Evolutionary conservation across 2,888 invertebrate genomes (phyloP), one percentile per base, ranked within the genome.

Genomic region (Neoaliturus tenellus): DNA sequence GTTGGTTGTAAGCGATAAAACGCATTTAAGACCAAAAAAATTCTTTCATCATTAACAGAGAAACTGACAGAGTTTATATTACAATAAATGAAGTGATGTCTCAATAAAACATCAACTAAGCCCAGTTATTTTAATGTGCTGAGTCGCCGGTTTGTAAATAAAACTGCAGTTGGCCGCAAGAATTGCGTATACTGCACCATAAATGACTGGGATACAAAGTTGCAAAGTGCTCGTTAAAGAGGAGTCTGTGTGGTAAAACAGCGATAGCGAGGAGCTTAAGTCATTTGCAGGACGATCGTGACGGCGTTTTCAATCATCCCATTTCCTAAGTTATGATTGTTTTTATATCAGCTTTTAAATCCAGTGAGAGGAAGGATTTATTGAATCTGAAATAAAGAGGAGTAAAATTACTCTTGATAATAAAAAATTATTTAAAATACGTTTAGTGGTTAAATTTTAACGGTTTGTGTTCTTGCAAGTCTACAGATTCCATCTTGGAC

Each of bases 141-240:
- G 20, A 55, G 55, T 23, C 55, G 55, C 55, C 55, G 55, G 55
- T 14, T 23, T 55, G 55, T 12, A 55, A 55, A 55, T 55, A 55
- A 55, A 55, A 55, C 5, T 5, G 25, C 55, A 55, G 23, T 55
- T 8, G 55, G 55, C 55, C 3, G 23, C 5, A 4, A 20, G 25
- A 25, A 55, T 25, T 25, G 55, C 55, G 55, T 23, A 55, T 55
- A 55, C 55, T 55, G 3, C 17, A 14, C 44, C 23, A 55, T 55
- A 55, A 55, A 5, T 23, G 44, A 12, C 12, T 20, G 23, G 55
- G 23, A 62, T 62, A 62, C 62, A 62, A 62, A 25, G 12, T 62
- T 62, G 62, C 62, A 28, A 62, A 62, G 62, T 28, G 62, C 62
- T 62, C 62, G 62, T 62, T 62, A 20, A 4, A 28, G 62, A 23